These are phyloP conservation scores for Furcifer pardalis DNA, from an alignment of 2,797 vertebrate genomes.

Conservation along the genomic window DNA sequence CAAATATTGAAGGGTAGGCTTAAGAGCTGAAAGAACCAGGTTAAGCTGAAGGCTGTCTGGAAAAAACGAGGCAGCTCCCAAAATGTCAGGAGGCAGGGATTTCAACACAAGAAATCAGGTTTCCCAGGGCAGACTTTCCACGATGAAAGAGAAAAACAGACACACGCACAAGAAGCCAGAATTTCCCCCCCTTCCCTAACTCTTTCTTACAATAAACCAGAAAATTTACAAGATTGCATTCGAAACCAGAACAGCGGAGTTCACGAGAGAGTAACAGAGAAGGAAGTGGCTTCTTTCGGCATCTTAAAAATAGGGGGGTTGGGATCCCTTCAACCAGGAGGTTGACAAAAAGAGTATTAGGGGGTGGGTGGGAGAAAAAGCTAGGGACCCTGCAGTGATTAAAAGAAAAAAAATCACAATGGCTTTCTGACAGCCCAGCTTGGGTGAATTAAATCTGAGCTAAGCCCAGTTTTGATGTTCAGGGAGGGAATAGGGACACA, in stretches of 20 bases:
- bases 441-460: not conserved
- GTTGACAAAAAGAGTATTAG: not conserved
- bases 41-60: too few species aligned
- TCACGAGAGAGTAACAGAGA: constrained; percentile 20
- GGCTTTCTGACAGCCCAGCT: not conserved
- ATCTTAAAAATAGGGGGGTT: not conserved
- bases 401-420: not conserved
- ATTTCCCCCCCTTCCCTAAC: constrained; percentile 24
- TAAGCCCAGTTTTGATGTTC: not conserved
- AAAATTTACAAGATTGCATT: constrained; percentile 58
- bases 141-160: too few species aligned
- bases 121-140: too few species aligned
- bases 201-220: constrained; percentile 64
- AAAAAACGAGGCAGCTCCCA: too few species aligned
- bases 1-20: too few species aligned
- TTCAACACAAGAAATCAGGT: too few species aligned
- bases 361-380: not conserved
- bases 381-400: not conserved
- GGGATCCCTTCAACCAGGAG: not conserved
- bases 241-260: constrained; percentile 49
- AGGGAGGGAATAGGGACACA: too few species aligned
- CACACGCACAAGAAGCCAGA: accelerated
- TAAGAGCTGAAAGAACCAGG: too few species aligned
- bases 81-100: too few species aligned
- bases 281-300: not conserved